Conservation (phyloP, 2,797 vertebrate species). For the Ibycter americanus region DNA sequence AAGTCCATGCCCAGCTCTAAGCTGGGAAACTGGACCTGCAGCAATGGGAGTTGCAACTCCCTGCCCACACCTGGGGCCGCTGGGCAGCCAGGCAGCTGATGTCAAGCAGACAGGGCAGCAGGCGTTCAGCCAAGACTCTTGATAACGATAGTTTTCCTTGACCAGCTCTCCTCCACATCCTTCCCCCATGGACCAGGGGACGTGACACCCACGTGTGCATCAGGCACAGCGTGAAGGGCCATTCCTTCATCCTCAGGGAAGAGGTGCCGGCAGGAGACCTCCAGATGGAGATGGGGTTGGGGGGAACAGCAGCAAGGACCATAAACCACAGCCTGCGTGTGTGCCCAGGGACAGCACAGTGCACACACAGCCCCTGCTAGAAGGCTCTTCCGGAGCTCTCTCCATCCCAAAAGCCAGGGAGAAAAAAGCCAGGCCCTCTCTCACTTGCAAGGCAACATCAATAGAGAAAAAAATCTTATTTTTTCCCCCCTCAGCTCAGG, state of each 20-base stretch:
- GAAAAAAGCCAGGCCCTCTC: neutral
- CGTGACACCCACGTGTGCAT: rapidly evolving
- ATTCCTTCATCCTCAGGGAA: neutral
- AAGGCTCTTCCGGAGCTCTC: neutral
- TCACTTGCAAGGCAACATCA: too few relatives aligned
- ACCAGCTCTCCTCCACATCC: neutral
- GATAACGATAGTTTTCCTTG: neutral
- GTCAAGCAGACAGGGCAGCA: neutral
- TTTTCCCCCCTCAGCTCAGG: neutral
- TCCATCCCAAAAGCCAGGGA: neutral
- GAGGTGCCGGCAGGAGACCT: neutral
- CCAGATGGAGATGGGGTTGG: neutral
- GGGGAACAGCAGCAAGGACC: neutral
- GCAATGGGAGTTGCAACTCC: neutral
- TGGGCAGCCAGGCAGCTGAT: neutral
- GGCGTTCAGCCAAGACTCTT: too few relatives aligned
- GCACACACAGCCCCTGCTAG: too few relatives aligned
- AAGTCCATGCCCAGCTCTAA: neutral
- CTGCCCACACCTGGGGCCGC: neutral
- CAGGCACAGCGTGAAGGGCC: neutral
- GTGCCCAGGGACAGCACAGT: too few relatives aligned
- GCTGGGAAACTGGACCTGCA: neutral
- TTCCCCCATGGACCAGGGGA: neutral
- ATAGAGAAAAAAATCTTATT: neutral
- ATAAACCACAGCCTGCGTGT: rapidly evolving